These are phyloP conservation scores for Tenebrio molitor DNA, from an alignment of 1,140 invertebrate genomes.

Conservation along the genomic window DNA sequence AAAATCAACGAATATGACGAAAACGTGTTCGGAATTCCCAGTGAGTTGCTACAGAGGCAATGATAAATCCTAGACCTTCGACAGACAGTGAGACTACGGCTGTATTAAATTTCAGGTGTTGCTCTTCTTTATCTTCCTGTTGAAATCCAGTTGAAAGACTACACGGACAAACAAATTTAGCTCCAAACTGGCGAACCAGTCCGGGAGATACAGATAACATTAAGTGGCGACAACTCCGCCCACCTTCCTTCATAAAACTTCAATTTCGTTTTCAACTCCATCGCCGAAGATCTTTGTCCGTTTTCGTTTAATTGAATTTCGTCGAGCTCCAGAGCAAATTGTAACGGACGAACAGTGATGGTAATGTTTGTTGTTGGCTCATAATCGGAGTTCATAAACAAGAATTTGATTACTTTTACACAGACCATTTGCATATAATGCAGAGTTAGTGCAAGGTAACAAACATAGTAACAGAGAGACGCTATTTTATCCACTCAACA, in stretches of 20 bases:
- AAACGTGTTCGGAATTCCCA: constrained; percentile 4
- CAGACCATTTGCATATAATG: constrained; percentile 43
- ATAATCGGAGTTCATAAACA: constrained; percentile 40
- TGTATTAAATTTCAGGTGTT: no score
- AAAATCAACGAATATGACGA: constrained; percentile 4
- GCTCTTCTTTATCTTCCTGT: no score
- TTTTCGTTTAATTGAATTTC: constrained; percentile 28
- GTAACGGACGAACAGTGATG: constrained; percentile 11
- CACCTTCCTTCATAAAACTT: background rate
- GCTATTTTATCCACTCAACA: constrained; percentile 43
- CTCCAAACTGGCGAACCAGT: no score
- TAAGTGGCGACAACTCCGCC: background rate
- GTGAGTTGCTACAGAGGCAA: background rate
- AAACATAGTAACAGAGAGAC: constrained; percentile 32
- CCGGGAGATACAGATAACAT: background rate
- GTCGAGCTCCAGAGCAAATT: background rate
- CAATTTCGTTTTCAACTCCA: background rate
- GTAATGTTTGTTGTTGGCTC: constrained; percentile 1
- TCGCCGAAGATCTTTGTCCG: constrained; percentile 10
- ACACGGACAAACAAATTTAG: no score
- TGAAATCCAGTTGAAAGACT: no score
- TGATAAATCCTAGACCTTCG: background rate
- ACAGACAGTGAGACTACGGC: no score
- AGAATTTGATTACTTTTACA: constrained; percentile 35
- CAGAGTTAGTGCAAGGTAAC: constrained; percentile 32